Conservation (phyloP, 2,888 invertebrate species). For the Hydrotaea cyrtoneurina region DNA sequence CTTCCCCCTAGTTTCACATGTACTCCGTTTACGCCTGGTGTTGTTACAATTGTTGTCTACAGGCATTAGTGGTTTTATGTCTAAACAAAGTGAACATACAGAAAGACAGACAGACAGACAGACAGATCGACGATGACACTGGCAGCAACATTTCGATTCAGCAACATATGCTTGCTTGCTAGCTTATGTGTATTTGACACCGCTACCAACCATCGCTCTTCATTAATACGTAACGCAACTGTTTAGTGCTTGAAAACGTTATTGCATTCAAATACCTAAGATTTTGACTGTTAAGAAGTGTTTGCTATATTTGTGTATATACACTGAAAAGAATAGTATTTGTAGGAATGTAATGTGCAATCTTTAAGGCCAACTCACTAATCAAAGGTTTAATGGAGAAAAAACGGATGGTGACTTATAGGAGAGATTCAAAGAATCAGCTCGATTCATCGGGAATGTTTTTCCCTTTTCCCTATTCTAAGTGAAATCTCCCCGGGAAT, state of each 20-base stretch:
- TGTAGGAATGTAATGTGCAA: no score
- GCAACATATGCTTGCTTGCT: not conserved
- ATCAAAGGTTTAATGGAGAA: no score
- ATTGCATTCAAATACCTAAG: constrained; percentile 44
- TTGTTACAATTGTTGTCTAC: not conserved
- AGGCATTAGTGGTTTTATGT: constrained; percentile 1
- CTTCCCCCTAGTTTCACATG: not conserved
- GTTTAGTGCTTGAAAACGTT: constrained; percentile 21
- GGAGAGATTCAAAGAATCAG: no score
- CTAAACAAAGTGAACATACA: constrained; percentile 2
- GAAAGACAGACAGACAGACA: not conserved
- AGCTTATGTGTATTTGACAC: not conserved
- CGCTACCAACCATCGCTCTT: no score
- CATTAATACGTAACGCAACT: no score
- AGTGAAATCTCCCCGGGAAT: no score
- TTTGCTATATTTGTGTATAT: no score
- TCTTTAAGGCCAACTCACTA: no score
- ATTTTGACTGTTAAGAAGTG: constrained; percentile 16
- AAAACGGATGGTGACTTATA: no score
- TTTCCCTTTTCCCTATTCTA: no score
- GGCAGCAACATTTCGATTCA: not conserved
- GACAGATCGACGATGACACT: not conserved
- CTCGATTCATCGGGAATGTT: no score
- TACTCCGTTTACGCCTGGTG: not conserved
- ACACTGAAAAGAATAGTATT: no score